Percentiles rank a stretch among this genome's conserved stretches.
Conservation (phyloP, 2,797 vertebrate genomes). For the Sebastiscus tertius region DNA sequence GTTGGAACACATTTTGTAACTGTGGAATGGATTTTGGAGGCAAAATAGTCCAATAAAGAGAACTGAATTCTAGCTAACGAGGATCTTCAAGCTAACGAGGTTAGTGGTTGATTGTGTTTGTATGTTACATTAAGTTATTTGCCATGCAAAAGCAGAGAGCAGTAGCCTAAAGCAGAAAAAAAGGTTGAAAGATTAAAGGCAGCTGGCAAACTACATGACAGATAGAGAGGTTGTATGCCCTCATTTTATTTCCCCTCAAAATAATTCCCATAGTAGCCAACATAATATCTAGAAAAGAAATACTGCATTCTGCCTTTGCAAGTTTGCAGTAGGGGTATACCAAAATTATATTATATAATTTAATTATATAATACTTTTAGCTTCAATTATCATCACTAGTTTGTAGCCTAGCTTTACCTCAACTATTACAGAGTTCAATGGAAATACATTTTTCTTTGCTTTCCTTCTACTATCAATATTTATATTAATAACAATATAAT, state of each 20-base stretch:
- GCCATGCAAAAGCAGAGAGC: not conserved
- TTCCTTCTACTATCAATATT: not conserved
- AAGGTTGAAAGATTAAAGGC: not conserved
- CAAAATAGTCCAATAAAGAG: constrained; percentile 25
- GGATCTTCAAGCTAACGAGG: not conserved
- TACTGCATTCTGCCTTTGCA: not conserved
- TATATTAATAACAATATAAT: not conserved
- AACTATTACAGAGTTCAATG: not conserved
- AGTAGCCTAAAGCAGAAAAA: not conserved
- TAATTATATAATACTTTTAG: not conserved
- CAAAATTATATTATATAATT: not conserved
- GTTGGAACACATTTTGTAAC: not conserved
- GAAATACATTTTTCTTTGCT: not conserved
- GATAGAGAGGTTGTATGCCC: not conserved
- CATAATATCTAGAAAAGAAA: not conserved
- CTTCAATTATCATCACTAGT: not conserved
- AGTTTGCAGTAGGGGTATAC: not conserved
- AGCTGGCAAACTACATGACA: not conserved
- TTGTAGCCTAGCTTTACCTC: not conserved
- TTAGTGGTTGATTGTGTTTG: constrained; percentile 4
- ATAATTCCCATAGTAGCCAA: not conserved
- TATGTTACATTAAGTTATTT: not conserved
- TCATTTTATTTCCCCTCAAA: not conserved
- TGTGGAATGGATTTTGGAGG: not conserved
- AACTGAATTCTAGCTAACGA: not conserved